These are phyloP conservation scores for Trissolcus basalis DNA, from an alignment of 1,140 invertebrate species.

Conservation along the genomic window DNA sequence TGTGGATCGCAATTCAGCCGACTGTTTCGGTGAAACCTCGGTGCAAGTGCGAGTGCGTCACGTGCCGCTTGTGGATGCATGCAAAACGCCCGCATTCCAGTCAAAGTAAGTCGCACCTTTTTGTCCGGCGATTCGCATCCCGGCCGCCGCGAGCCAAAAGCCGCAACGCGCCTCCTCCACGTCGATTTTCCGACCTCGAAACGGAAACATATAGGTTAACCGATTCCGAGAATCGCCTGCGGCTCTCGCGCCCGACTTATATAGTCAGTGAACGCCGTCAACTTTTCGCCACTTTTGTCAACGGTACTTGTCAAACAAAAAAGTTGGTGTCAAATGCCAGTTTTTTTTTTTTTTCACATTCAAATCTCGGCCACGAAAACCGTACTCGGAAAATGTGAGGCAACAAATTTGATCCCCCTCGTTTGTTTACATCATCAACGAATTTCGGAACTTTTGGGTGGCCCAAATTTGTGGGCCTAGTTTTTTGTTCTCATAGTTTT, in stretches of 20 bases:
- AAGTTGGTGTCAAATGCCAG: too few species aligned
- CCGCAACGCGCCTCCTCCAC: too few species aligned
- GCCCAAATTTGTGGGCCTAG: too few species aligned
- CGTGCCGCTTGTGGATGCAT: slow-evolving; percentile 66
- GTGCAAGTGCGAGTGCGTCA: slow-evolving; percentile 66
- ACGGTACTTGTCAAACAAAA: slow-evolving; percentile 10
- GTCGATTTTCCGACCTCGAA: not conserved
- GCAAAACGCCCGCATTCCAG: slow-evolving; percentile 34
- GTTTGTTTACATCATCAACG: too few species aligned
- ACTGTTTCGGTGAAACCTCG: slow-evolving; percentile 47
- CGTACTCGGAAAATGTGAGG: too few species aligned
- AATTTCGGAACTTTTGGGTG: too few species aligned
- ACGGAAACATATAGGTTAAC: slow-evolving; percentile 21
- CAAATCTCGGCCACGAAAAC: too few species aligned
- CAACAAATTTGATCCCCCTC: too few species aligned
- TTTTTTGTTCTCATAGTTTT: not conserved
- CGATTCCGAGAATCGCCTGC: slow-evolving; percentile 30
- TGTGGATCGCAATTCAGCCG: slow-evolving; percentile 69
- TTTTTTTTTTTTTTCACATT: too few species aligned
- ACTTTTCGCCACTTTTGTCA: slow-evolving; percentile 11
- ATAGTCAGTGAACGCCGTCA: slow-evolving; percentile 15
- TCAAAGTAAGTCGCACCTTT: slow-evolving; percentile 39
- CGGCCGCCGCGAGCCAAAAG: slow-evolving; percentile 5
- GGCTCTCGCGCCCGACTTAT: slow-evolving; percentile 18
- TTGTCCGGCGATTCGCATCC: slow-evolving; percentile 1